Evolutionary conservation across 1,140 invertebrate genomes (phyloP).

Genomic region (Lethrus apterus): DNA sequence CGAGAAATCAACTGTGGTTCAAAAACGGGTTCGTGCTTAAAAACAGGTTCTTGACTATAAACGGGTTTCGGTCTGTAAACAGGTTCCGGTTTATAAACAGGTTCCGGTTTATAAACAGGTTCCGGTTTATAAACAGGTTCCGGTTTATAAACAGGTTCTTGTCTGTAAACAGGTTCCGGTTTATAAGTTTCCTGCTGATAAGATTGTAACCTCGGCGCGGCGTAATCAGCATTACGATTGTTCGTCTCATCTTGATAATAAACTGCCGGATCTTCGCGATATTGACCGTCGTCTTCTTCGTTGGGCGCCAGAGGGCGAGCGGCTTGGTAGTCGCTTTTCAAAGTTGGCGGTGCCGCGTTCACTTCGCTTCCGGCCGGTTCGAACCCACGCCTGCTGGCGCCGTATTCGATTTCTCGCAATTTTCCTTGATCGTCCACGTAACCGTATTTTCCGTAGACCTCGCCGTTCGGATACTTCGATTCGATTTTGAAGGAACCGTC

Average conservation of each 20-base stretch:
- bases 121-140: conserved; percentile 36
- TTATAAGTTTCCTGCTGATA: conserved; percentile 20
- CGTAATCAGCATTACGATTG: conserved; percentile 13
- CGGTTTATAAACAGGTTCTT: conserved; percentile 6
- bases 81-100: conserved; percentile 22
- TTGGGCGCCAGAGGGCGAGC: conserved; percentile 50
- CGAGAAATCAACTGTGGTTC: too few relatives aligned
- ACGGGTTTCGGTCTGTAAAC: conserved; percentile 23
- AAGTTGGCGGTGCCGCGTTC: conserved; percentile 68
- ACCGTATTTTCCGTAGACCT: conserved; percentile 75
- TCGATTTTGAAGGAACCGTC: conserved; percentile 91
- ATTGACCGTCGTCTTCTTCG: conserved; percentile 72
- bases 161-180: conserved; percentile 21
- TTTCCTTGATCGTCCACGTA: conserved; percentile 73
- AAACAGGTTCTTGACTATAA: conserved; percentile 24
- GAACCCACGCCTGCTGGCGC: conserved; percentile 67
- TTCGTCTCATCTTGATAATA: conserved; percentile 60
- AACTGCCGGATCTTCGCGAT: conserved; percentile 70
- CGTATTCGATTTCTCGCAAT: conserved; percentile 65
- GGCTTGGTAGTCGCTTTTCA: conserved; percentile 44
- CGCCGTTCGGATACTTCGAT: conserved; percentile 73
- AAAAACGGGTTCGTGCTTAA: conserved; percentile 15
- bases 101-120: conserved; percentile 32
- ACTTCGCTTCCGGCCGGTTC: conserved; percentile 69
- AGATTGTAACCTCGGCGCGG: conserved; percentile 13